A percentile compares a stretch with the other conserved stretches of the same genome.
These are phyloP conservation scores for Tinamus guttatus DNA, from an alignment of 2,113 vertebrate species.

Conservation along the genomic window DNA sequence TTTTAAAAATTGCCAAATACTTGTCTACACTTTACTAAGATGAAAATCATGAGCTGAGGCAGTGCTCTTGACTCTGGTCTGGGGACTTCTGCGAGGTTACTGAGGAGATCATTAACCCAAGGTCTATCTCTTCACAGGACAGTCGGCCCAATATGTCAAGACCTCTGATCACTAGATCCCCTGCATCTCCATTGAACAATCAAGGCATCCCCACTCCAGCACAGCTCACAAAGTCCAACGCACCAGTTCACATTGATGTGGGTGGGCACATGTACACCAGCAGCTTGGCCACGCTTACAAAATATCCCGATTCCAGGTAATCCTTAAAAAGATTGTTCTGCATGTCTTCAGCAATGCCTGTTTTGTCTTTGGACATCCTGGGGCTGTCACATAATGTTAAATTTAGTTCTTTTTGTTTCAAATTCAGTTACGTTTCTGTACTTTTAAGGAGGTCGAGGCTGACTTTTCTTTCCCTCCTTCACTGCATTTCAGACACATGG, in stretches of 20 bases:
- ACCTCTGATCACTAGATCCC: constrained; percentile 97
- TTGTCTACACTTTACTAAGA: not conserved
- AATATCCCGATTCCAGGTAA: constrained; percentile 94
- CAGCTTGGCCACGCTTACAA: constrained; percentile 97
- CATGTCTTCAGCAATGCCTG: constrained; percentile 56
- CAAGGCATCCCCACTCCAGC: constrained; percentile 98
- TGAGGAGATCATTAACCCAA: constrained; percentile 64
- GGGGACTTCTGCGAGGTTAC: not conserved
- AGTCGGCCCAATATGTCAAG: constrained; percentile 98
- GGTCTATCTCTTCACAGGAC: constrained; percentile 87
- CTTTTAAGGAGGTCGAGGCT: not conserved
- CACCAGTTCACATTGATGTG: constrained; percentile 97
- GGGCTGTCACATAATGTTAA: constrained; percentile 29
- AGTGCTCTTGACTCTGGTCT: not conserved
- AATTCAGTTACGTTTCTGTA: constrained; percentile 41
- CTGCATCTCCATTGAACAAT: constrained; percentile 96
- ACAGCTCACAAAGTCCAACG: constrained; percentile 98
- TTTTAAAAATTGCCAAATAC: not conserved
- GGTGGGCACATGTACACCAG: constrained; percentile 99
- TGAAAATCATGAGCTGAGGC: not conserved
- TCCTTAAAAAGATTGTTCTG: constrained; percentile 53
- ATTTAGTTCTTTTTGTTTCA: constrained; percentile 49
- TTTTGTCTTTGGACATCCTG: not conserved
- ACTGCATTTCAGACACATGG: not conserved
- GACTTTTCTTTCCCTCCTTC: constrained; percentile 3